These are phyloP conservation scores for Apteryx owenii DNA, from an alignment of 2,113 vertebrate species.

Conservation along the genomic window DNA sequence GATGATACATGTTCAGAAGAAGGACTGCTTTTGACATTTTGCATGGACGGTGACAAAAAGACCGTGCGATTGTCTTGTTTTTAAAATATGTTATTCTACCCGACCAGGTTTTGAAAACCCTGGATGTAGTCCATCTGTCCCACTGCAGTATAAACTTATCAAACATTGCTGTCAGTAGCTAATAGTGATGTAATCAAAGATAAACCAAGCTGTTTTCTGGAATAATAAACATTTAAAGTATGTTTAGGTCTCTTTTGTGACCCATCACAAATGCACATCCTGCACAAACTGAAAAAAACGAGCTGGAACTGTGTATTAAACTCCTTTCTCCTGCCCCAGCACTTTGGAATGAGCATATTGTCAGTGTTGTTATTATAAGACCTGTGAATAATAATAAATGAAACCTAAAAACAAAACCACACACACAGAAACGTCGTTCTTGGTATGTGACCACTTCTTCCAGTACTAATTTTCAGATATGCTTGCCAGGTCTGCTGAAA, in stretches of 20 bases:
- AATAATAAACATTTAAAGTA: background rate
- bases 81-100: background rate
- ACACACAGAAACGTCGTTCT: background rate
- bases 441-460: background rate
- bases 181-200: too few species aligned
- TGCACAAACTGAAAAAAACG: background rate
- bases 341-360: fast-evolving
- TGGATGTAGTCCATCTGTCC: background rate
- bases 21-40: background rate
- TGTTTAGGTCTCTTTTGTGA: background rate
- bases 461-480: background rate
- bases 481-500: background rate
- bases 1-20: fast-evolving
- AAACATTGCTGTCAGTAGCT: background rate
- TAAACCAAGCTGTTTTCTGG: background rate
- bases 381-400: too few species aligned
- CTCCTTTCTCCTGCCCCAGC: background rate
- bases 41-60: background rate
- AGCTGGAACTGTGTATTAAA: background rate
- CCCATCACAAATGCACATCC: background rate
- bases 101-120: background rate
- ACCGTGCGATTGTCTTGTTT: background rate
- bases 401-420: background rate
- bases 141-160: background rate
- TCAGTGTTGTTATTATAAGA: fast-evolving